These are phyloP conservation scores for Drosophila kambysellisi DNA, from an alignment of 2,888 invertebrate species.

Conservation along the genomic window DNA sequence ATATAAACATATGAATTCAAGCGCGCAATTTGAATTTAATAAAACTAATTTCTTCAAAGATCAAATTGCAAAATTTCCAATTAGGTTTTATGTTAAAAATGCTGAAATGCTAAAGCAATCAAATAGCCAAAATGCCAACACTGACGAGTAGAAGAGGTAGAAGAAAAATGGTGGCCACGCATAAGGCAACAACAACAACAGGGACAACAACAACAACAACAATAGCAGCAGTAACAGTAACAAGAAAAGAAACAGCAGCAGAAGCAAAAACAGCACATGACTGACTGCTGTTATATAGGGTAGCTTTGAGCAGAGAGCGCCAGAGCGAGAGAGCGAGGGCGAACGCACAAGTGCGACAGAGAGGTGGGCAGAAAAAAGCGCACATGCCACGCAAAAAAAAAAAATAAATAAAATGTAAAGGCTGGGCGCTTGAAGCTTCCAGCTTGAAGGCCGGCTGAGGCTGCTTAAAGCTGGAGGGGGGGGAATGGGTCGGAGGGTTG, in stretches of 20 bases:
- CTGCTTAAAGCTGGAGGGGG: slow-evolving; percentile 23
- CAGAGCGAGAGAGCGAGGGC: slow-evolving; percentile 21
- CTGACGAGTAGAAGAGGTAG: slow-evolving; percentile 13
- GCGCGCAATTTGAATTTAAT: not conserved
- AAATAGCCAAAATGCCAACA: slow-evolving; percentile 16
- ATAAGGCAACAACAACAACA: slow-evolving; percentile 36
- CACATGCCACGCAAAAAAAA: slow-evolving; percentile 66
- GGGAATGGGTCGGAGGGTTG: not conserved
- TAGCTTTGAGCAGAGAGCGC: slow-evolving; percentile 40
- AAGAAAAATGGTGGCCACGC: slow-evolving; percentile 70
- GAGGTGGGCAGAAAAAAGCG: slow-evolving; percentile 60
- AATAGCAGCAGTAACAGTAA: slow-evolving; percentile 31
- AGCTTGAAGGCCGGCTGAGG: slow-evolving; percentile 46
- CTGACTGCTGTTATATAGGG: slow-evolving; percentile 53
- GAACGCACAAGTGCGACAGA: slow-evolving; percentile 21
- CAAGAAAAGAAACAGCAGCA: slow-evolving; percentile 33
- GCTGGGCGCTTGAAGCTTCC: slow-evolving; percentile 35
- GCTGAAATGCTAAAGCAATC: not conserved
- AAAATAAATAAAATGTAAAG: slow-evolving; percentile 5
- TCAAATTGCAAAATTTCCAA: not conserved
- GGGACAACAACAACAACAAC: slow-evolving; percentile 20
- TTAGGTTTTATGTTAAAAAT: not conserved
- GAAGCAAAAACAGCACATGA: slow-evolving; percentile 35
- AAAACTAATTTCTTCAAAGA: not conserved
- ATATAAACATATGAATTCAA: not conserved